Evolutionary conservation across 1,140 invertebrate species (phyloP).

Genomic region (Drosophila tsacasi): DNA sequence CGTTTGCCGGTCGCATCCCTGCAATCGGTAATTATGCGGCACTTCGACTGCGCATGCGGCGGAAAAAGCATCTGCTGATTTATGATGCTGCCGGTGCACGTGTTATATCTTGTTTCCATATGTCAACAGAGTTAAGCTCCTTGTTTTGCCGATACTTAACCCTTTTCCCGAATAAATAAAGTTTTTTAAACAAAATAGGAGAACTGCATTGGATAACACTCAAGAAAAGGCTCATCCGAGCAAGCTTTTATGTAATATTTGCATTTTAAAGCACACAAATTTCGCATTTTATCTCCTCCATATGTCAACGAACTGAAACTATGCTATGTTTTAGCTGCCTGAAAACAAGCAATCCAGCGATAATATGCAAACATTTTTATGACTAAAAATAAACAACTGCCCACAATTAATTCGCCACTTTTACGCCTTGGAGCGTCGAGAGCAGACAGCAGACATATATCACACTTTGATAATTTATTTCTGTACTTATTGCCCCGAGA

Average conservation of each 20-base stretch:
- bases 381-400: conserved; percentile 74
- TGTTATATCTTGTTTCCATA: conserved; percentile 38
- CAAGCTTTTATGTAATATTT: not conserved
- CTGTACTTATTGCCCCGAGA: conserved; percentile 50
- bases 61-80: conserved; percentile 33
- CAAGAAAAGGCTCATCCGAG: not conserved
- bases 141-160: not conserved
- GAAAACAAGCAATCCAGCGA: conserved; percentile 61
- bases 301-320: conserved; percentile 35
- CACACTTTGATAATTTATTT: conserved; percentile 68
- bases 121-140: conserved; percentile 33
- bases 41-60: conserved; percentile 41
- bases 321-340: not conserved
- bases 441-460: conserved; percentile 39
- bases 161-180: not conserved
- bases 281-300: conserved; percentile 1
- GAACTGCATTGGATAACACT: not conserved
- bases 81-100: conserved; percentile 35
- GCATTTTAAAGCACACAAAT: not conserved
- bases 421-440: conserved; percentile 39
- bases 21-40: conserved; percentile 32
- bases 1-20: conserved; percentile 24
- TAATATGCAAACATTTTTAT: conserved; percentile 74
- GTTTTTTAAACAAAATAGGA: not conserved
- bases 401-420: conserved; percentile 44